Evolutionary conservation across 2,113 vertebrate genomes (phyloP), one percentile per base, ranked within the genome.

Genomic region (Irena cyanogastra): DNA sequence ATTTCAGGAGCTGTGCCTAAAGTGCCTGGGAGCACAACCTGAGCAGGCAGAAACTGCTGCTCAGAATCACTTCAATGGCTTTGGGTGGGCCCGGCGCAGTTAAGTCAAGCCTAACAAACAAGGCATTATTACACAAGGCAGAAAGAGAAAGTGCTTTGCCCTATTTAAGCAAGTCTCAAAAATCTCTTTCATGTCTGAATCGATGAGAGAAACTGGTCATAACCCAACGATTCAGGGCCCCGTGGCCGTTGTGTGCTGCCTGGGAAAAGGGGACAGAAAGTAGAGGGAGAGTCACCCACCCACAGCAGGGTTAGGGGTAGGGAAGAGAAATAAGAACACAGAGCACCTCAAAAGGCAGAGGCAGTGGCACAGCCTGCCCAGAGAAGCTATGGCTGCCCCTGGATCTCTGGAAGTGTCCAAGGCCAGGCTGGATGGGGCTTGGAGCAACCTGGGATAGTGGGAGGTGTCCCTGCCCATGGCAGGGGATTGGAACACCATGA

Each of bases 31-130:
- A 89, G 80, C 83, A 64, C 69, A 79, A 28, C 56, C 35, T 64
- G 81, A 91, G 87, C 35, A 71, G 86, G 71, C 31, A 89, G 76
- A 60, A 94, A 57, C 2, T 12, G 49, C 54, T 28, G 83, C 83
- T 77, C 64, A 76, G 13, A 72, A 45, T 19, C 15, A 84, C 57
- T 95, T 87, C 84, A 37, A 27, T 75, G 37, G 81, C 74, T 87
- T 78, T 68, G 70, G 69, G 81, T 89, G 81, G 81, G 72, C 74
- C 70, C 27, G 69, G 1, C 8, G 5, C 5, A 1, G 87, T 28
- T 21, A 82, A 94, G 89, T 85, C 95, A 90, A 96, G 94, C 81
- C 93, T 94, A 87, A 89, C 68, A 94, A 95, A 94, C 64, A 53
- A 8, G 52, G 47, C 52, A 41, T 64, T 64, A 69, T 75, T 74